Conservation (phyloP, 2,113 vertebrate species). For the Chrysemys picta region DNA sequence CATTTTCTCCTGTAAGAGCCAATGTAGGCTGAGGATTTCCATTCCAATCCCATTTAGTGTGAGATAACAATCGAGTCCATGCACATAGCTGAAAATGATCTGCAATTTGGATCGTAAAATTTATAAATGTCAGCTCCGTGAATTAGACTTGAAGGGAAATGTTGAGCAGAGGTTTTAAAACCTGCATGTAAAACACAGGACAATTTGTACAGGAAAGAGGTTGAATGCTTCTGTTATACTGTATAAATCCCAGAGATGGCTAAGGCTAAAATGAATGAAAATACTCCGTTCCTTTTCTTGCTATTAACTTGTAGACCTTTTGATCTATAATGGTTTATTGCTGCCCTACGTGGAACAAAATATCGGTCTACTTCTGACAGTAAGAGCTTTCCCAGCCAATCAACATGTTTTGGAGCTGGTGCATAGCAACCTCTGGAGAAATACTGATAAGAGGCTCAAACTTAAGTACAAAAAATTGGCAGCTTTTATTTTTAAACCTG, state of each 20-base stretch:
- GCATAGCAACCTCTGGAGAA: background rate
- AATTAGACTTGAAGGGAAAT: slow-evolving; percentile 64
- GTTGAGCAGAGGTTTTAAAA: slow-evolving; percentile 34
- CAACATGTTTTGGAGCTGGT: background rate
- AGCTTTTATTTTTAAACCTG: background rate
- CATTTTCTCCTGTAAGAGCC: slow-evolving; percentile 18
- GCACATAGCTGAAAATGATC: slow-evolving; percentile 32
- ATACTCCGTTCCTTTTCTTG: background rate
- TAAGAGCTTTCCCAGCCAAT: background rate
- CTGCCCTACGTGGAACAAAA: background rate
- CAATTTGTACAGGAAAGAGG: slow-evolving; percentile 42
- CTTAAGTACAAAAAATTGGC: background rate
- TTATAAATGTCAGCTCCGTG: slow-evolving; percentile 40
- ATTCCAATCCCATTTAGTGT: slow-evolving; percentile 38
- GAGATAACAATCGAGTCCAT: slow-evolving; percentile 15
- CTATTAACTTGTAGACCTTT: background rate
- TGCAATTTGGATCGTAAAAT: slow-evolving; percentile 37
- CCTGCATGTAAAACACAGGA: slow-evolving; percentile 44
- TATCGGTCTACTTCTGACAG: slow-evolving; percentile 5
- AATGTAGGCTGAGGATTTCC: slow-evolving; percentile 7
- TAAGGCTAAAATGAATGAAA: slow-evolving; percentile 41
- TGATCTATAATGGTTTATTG: background rate
- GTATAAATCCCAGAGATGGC: slow-evolving; percentile 15
- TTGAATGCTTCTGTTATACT: slow-evolving; percentile 4
- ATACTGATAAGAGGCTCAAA: background rate